phyloP scores from a whole-genome alignment of 2,113 vertebrate genomes.

The Perca flavescens region DNA sequence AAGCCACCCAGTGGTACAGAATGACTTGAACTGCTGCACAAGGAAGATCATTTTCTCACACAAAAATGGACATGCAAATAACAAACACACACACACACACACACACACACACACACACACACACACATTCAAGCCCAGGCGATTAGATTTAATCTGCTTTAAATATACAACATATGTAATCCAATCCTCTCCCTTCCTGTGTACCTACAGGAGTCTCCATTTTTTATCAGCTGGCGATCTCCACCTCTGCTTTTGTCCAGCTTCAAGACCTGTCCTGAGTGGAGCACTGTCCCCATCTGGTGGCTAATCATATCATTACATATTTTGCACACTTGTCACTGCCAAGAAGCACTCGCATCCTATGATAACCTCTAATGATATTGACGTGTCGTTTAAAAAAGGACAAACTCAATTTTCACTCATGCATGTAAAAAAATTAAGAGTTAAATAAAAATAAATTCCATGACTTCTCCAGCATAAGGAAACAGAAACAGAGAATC shows the following conservation, averaged over 20 bases:
- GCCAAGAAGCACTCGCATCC: background rate
- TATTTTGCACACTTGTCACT: background rate
- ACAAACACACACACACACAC: slow-evolving; percentile 4
- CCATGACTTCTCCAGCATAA: slow-evolving; percentile 10
- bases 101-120: slow-evolving; percentile 11
- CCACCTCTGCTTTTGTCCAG: background rate
- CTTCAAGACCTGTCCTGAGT: slow-evolving; percentile 16
- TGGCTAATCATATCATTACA: slow-evolving; percentile 62
- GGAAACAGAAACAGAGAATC: slow-evolving; percentile 18
- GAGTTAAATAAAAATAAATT: background rate
- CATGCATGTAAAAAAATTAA: background rate
- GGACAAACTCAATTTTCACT: background rate
- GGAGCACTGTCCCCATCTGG: slow-evolving; percentile 76
- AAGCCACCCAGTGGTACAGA: slow-evolving; percentile 60
- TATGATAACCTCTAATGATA: slow-evolving; percentile 7
- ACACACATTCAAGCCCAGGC: background rate
- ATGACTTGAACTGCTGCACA: slow-evolving; percentile 51
- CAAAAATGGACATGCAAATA: slow-evolving; percentile 22
- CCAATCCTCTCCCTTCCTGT: background rate
- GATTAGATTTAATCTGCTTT: slow-evolving; percentile 7
- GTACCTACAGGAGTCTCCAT: background rate
- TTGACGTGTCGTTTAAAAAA: background rate
- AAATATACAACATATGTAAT: slow-evolving; percentile 23
- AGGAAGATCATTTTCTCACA: slow-evolving; percentile 15
- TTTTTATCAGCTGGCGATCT: slow-evolving; percentile 30